A percentile compares a stretch with the other conserved stretches of the same genome.
These are phyloP conservation scores for Enteromius treurensis DNA, from an alignment of 2,797 vertebrate genomes.

Conservation along the genomic window DNA sequence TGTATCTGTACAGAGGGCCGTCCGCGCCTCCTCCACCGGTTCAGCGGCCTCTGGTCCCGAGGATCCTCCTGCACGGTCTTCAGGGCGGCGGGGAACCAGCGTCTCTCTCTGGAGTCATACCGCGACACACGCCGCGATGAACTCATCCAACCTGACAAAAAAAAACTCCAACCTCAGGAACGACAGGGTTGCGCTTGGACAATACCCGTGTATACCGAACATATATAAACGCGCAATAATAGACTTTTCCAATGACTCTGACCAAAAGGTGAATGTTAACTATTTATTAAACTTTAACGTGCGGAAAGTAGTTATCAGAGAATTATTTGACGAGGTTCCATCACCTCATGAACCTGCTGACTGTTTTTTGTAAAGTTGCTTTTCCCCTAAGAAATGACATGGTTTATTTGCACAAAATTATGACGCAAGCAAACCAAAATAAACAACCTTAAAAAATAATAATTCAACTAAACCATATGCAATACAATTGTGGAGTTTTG, in stretches of 20 bases:
- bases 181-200: slow-evolving; percentile 33
- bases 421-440: slow-evolving; percentile 45
- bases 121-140: slow-evolving; percentile 82
- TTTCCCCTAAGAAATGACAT: slow-evolving; percentile 19
- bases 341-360: slow-evolving; percentile 4
- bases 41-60: slow-evolving; percentile 80
- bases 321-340: slow-evolving; percentile 28
- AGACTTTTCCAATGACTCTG: slow-evolving; percentile 35
- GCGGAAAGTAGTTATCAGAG: slow-evolving; percentile 14
- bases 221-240: slow-evolving; percentile 39
- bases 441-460: background rate
- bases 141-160: slow-evolving; percentile 59
- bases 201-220: background rate
- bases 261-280: slow-evolving; percentile 36
- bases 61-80: slow-evolving; percentile 83
- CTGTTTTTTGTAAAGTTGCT: slow-evolving; percentile 9
- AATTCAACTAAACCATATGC: background rate
- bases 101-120: slow-evolving; percentile 78
- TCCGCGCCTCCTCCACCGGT: slow-evolving; percentile 82
- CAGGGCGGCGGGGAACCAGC: slow-evolving; percentile 80
- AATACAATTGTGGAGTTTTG: slow-evolving; percentile 4
- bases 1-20: slow-evolving; percentile 84
- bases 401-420: slow-evolving; percentile 32
- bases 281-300: slow-evolving; percentile 46
- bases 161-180: slow-evolving; percentile 46